Evolutionary conservation across 2,888 invertebrate species (phyloP), one percentile per base, ranked within the genome.

Genomic region (Marronus borbonicus): DNA sequence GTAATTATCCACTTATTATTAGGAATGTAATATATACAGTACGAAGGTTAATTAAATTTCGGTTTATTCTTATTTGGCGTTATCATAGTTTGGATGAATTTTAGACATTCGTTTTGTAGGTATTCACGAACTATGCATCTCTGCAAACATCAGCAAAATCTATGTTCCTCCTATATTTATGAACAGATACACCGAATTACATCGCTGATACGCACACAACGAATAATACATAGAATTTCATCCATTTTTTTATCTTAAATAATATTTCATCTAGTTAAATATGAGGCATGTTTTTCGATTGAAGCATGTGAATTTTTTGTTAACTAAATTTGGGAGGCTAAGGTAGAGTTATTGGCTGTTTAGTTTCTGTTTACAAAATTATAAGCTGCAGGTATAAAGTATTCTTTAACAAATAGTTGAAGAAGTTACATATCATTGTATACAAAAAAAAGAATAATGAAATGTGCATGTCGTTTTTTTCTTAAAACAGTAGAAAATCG

Each of bases 81-180:
- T 68, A 49, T 68, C 49, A 68, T 68, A 44, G 31, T 17, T 39
- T 28, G 68, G 68, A 50, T 68, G 68, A 68, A 68, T 31, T 68
- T 44, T 68, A 12, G 8, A 68, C 14, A 28, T 52, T 50, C 14
- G 28, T 28, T 12, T 14, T 50, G 31, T n/a, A 50, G 49, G 49
- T 68, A 24, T 50, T 24, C 24, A 24, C 49, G 28, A 14, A 24
- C 24, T 68, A 39, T 36, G 3, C 14, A 39, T 39, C 4, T 36
- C 39, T 8, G 7, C 12, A 44, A 44, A 44, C 8, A 0, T 44
- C 8, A 5, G 31, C 31, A 31, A 31, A 4, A 31, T 10, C 39
- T 39, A 39, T 17, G 1, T 39, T 39, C 10, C 7, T 39, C 10
- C 10, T 39, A 39, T 39, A 39, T 10, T 10, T 10, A 39, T 39